Evolutionary conservation across 92 coral and sea anemone genomes (phyloP).

Genomic region (Epizoanthus ramosus): DNA sequence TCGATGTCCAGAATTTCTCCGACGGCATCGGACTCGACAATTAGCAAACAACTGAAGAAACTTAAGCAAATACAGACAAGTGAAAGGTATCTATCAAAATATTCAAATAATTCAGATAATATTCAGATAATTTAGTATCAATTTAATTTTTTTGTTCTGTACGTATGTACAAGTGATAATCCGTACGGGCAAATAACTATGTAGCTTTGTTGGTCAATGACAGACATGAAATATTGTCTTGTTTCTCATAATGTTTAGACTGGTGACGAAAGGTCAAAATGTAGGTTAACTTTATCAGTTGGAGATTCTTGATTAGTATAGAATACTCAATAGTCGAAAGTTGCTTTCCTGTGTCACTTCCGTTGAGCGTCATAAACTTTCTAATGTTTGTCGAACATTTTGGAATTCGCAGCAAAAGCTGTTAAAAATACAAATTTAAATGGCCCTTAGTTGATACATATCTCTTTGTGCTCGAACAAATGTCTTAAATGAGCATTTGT

Average conservation of each 20-base stretch:
- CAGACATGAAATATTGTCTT: too few species aligned
- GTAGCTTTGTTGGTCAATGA: too few species aligned
- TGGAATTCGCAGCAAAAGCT: background rate
- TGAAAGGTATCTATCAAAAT: slow-evolving; percentile 61
- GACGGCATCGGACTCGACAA: slow-evolving; percentile 74
- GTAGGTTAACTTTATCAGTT: too few species aligned
- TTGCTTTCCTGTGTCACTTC: too few species aligned
- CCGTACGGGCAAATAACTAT: too few species aligned
- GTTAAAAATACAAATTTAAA: background rate
- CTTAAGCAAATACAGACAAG: slow-evolving; percentile 72
- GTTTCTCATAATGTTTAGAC: too few species aligned
- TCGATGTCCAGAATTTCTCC: slow-evolving; percentile 72
- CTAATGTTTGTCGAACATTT: background rate
- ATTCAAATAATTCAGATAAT: background rate
- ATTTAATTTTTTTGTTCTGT: too few species aligned
- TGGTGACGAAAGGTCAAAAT: too few species aligned
- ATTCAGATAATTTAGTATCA: too few species aligned
- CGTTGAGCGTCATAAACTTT: background rate
- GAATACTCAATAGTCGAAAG: too few species aligned
- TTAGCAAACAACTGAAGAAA: slow-evolving; percentile 81
- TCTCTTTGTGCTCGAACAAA: background rate
- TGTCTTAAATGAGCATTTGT: background rate
- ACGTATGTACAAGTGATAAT: too few species aligned
- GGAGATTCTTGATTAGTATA: too few species aligned
- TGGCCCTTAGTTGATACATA: background rate